Conservation (phyloP, 2,797 vertebrate species). For the Lemur catta region DNA sequence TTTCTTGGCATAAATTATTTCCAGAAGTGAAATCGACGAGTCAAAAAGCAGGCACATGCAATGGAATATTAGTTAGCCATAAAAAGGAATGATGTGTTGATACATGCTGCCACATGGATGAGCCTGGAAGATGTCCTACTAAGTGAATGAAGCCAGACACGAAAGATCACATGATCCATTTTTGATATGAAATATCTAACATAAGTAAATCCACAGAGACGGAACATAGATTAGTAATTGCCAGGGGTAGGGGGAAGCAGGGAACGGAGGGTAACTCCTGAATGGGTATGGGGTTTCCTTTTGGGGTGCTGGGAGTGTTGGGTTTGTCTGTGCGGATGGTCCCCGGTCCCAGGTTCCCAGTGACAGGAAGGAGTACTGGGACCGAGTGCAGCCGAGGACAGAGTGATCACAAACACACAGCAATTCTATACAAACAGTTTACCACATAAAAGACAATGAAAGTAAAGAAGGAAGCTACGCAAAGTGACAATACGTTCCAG, state of each 20-base stretch:
- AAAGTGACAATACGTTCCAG: too few species aligned
- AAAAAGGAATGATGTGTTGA: not conserved
- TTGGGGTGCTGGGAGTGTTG: not conserved
- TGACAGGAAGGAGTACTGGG: too few species aligned
- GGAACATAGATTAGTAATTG: not conserved
- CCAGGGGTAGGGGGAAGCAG: too few species aligned
- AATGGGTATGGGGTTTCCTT: not conserved
- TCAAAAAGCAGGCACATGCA: not conserved
- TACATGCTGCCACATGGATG: too few species aligned
- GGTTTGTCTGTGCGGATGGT: too few species aligned
- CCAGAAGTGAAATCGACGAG: not conserved
- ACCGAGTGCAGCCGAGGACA: too few species aligned
- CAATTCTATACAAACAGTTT: too few species aligned
- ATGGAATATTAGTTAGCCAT: not conserved
- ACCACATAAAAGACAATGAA: too few species aligned
- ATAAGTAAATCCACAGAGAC: not conserved
- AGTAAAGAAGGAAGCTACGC: too few species aligned
- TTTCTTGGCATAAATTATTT: not conserved
- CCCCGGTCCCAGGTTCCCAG: too few species aligned
- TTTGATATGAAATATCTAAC: not conserved
- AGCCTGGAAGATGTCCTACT: not conserved
- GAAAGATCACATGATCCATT: too few species aligned
- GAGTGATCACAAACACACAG: too few species aligned
- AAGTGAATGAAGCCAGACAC: not conserved
- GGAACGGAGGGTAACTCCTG: rapidly evolving